A percentile compares a stretch with the other conserved stretches of the same genome.
Evolutionary conservation across 2,888 invertebrate genomes (phyloP).

Genomic region (Ornithoptera alexandrae): DNA sequence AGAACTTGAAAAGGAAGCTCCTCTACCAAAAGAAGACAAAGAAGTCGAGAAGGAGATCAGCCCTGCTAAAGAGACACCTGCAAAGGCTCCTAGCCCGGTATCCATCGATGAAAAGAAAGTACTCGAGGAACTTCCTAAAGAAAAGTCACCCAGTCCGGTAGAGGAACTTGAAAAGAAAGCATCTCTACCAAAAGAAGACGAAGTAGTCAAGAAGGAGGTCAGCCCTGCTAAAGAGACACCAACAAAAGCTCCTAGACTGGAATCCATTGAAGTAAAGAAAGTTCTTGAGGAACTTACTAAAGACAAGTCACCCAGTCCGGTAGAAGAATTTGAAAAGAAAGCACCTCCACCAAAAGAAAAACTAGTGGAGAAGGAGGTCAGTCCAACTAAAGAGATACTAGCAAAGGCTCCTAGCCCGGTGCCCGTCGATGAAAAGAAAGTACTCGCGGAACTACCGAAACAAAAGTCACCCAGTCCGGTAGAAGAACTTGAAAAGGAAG

Average conservation of each 20-base stretch:
- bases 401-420: background rate
- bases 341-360: background rate
- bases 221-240: no score
- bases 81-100: background rate
- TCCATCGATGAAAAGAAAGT: background rate
- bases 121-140: constrained; percentile 1
- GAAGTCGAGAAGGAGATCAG: constrained; percentile 31
- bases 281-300: background rate
- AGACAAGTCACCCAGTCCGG: constrained; percentile 22
- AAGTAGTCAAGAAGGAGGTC: no score
- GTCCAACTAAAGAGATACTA: constrained; percentile 6
- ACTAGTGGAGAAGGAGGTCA: no score
- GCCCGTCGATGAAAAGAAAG: constrained; percentile 1
- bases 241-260: background rate
- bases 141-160: constrained; percentile 30
- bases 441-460: background rate
- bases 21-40: constrained; percentile 28
- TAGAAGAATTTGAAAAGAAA: background rate
- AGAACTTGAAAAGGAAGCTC: constrained; percentile 12
- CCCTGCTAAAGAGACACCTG: constrained; percentile 24
- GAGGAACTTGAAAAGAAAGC: no score
- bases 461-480: background rate
- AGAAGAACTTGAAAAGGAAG: background rate
- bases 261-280: constrained; percentile 17
- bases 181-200: no score